phyloP scores from a whole-genome alignment of 2,797 vertebrate species.

The Sardinella longiceps region DNA sequence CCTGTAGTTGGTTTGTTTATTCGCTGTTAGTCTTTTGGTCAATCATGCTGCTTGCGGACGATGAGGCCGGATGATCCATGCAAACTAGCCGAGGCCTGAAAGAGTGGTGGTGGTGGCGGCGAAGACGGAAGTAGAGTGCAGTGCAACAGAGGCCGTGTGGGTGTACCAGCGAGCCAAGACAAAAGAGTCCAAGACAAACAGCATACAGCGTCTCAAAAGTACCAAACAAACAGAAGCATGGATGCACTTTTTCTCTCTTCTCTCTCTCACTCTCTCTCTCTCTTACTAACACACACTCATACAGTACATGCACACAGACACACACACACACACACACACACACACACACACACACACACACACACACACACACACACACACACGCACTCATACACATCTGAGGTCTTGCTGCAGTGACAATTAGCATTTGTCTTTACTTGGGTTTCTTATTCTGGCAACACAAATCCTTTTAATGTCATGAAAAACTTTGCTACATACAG shows the following conservation, averaged over 20 bases:
- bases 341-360: background rate
- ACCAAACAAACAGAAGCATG: background rate
- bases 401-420: constrained; percentile 74
- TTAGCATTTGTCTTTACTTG: constrained; percentile 16
- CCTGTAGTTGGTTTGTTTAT: background rate
- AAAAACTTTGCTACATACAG: background rate
- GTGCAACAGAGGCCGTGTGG: background rate
- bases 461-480: constrained; percentile 52
- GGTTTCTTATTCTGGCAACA: constrained; percentile 80
- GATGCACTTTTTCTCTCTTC: background rate
- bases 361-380: constrained; percentile 27
- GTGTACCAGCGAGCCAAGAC: constrained; percentile 55
- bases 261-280: constrained; percentile 61
- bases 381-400: constrained; percentile 78
- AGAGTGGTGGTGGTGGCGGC: background rate
- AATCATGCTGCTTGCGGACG: constrained; percentile 71
- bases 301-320: background rate
- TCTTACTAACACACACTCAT: background rate
- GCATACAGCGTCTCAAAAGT: background rate
- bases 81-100: constrained; percentile 77
- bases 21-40: constrained; percentile 28
- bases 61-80: constrained; percentile 83
- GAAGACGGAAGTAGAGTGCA: background rate
- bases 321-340: constrained; percentile 20
- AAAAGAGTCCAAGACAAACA: constrained; percentile 33